These are phyloP conservation scores for Stegodyphus mimosarum DNA, from an alignment of 1,140 invertebrate genomes.

Conservation along the genomic window DNA sequence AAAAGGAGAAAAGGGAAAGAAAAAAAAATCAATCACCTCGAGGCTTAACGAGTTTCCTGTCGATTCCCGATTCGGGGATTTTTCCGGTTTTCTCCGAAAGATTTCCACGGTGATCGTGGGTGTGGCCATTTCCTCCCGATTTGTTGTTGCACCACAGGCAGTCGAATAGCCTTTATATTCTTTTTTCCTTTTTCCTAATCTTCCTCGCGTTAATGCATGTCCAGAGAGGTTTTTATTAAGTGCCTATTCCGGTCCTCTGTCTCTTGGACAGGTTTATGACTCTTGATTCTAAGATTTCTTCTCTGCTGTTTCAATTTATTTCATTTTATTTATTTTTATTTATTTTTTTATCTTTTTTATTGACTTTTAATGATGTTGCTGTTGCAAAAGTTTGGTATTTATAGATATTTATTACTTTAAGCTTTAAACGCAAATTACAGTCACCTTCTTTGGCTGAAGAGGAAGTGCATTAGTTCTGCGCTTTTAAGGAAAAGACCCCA, in stretches of 20 bases:
- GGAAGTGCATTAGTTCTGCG: too few species aligned
- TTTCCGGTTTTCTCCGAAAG: slow-evolving; percentile 29
- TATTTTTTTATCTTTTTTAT: too few species aligned
- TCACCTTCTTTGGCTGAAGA: too few species aligned
- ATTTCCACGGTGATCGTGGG: slow-evolving; percentile 15
- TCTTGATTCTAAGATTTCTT: slow-evolving; percentile 15
- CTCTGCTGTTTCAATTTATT: not conserved
- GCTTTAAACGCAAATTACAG: too few species aligned
- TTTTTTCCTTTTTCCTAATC: not conserved
- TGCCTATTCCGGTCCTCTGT: slow-evolving; percentile 27
- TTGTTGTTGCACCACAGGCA: slow-evolving; percentile 19
- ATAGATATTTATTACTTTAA: too few species aligned
- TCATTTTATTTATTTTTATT: not conserved
- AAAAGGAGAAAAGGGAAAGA: not conserved
- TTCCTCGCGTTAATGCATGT: slow-evolving; percentile 7
- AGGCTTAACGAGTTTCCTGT: slow-evolving; percentile 52
- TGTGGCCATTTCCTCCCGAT: slow-evolving; percentile 36
- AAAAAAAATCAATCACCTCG: slow-evolving; percentile 45
- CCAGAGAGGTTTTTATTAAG: slow-evolving; percentile 19
- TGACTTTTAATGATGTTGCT: too few species aligned
- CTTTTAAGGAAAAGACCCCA: too few species aligned
- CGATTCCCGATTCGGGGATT: slow-evolving; percentile 49
- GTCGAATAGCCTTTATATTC: not conserved
- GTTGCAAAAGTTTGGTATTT: too few species aligned
- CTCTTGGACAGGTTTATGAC: slow-evolving; percentile 32